These are phyloP conservation scores for Ceratothoa steindachneri DNA, from an alignment of 2,888 invertebrate species.

Conservation along the genomic window DNA sequence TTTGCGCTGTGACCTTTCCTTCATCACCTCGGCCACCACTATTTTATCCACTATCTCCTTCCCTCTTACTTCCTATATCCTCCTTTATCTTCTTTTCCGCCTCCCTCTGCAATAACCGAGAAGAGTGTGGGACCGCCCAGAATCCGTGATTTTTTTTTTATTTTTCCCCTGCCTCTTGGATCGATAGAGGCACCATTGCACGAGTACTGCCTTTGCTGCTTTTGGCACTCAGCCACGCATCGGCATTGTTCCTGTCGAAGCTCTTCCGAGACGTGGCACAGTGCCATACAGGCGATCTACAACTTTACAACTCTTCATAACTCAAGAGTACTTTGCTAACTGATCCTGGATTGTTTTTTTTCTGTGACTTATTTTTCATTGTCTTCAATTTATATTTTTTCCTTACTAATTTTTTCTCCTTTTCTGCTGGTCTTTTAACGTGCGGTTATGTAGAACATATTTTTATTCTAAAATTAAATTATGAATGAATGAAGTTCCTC, in stretches of 20 bases:
- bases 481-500: too few relatives aligned
- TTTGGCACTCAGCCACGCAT: slow-evolving; percentile 10
- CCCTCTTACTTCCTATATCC: background rate
- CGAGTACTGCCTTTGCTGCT: slow-evolving; percentile 14
- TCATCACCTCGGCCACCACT: background rate
- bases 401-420: too few relatives aligned
- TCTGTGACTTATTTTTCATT: background rate
- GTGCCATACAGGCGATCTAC: slow-evolving; percentile 3
- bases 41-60: background rate
- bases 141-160: slow-evolving; percentile 10
- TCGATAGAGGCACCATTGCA: slow-evolving; percentile 13
- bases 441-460: too few relatives aligned
- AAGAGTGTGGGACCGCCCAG: slow-evolving; percentile 6
- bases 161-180: slow-evolving; percentile 13
- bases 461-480: too few relatives aligned
- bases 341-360: background rate
- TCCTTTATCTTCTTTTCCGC: background rate
- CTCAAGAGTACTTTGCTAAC: background rate
- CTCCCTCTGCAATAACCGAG: background rate
- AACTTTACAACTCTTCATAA: slow-evolving; percentile 9
- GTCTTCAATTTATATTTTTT: too few relatives aligned
- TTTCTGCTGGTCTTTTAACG: too few relatives aligned
- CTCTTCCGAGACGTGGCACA: slow-evolving; percentile 8
- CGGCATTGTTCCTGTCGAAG: slow-evolving; percentile 13
- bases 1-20: background rate